Evolutionary conservation across 1,140 invertebrate species (phyloP).

Genomic region (Drosophila lacertosa): DNA sequence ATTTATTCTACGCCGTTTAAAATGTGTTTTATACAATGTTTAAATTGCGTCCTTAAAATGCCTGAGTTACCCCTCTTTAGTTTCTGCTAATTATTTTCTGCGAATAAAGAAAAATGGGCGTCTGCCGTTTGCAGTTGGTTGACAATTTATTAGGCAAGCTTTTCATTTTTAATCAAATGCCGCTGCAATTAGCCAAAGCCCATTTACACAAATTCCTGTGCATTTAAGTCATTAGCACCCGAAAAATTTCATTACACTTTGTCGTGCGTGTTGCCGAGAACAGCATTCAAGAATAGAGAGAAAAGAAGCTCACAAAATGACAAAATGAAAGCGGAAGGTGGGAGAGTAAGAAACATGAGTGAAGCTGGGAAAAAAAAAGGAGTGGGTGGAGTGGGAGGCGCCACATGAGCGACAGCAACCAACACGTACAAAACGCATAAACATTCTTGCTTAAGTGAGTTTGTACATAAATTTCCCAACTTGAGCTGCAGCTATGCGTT

Average conservation of each 20-base stretch:
- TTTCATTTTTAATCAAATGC: conserved; percentile 59
- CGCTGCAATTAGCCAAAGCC: conserved; percentile 63
- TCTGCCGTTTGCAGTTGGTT: neutral
- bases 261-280: conserved; percentile 34
- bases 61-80: too few species aligned
- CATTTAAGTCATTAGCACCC: conserved; percentile 72
- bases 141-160: conserved; percentile 15
- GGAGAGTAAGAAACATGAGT: neutral
- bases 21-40: too few species aligned
- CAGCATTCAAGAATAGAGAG: conserved; percentile 29
- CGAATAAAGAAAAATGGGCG: conserved; percentile 2
- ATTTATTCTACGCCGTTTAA: too few species aligned
- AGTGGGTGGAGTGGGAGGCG: conserved; percentile 10
- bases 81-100: neutral
- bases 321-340: conserved; percentile 38
- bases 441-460: conserved; percentile 82
- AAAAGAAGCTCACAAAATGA: conserved; percentile 30
- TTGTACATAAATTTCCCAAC: conserved; percentile 77
- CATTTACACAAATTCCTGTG: conserved; percentile 66
- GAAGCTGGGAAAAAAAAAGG: neutral
- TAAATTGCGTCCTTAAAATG: too few species aligned
- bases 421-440: conserved; percentile 81
- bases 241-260: conserved; percentile 76
- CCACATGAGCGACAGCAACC: conserved; percentile 70
- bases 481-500: conserved; percentile 52